These are phyloP conservation scores for Lithophane semibrunnea DNA, from an alignment of 2,888 invertebrate genomes.

Conservation along the genomic window DNA sequence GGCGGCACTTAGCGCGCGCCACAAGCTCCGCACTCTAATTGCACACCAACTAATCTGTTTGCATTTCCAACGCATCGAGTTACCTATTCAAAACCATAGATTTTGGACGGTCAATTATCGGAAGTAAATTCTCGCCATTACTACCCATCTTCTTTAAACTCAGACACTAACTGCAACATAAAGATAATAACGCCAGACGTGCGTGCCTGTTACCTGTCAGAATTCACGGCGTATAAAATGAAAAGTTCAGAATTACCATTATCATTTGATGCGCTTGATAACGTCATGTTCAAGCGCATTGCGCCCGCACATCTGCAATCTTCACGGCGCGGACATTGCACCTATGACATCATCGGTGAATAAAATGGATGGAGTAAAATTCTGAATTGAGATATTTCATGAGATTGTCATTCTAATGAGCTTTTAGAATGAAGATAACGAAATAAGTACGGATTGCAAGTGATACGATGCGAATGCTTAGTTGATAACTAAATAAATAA, in stretches of 20 bases:
- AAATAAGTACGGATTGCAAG: not conserved
- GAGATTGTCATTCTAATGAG: slow-evolving; percentile 7
- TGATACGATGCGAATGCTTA: not conserved
- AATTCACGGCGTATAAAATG: slow-evolving; percentile 52
- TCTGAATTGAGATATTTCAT: slow-evolving; percentile 41
- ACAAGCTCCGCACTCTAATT: slow-evolving; percentile 87
- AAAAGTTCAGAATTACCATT: slow-evolving; percentile 63
- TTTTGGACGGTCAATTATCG: slow-evolving; percentile 58
- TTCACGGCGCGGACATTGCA: slow-evolving; percentile 70
- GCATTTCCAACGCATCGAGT: slow-evolving; percentile 83
- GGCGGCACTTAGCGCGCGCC: slow-evolving; percentile 87
- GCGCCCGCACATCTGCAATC: slow-evolving; percentile 69
- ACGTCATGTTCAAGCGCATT: slow-evolving; percentile 55
- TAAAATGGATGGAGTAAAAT: slow-evolving; percentile 60
- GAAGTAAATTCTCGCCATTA: slow-evolving; percentile 20
- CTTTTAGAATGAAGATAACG: slow-evolving; percentile 2
- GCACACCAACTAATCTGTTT: slow-evolving; percentile 88
- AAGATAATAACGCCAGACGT: slow-evolving; percentile 40
- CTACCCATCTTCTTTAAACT: slow-evolving; percentile 2
- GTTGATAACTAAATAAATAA: too few relatives aligned
- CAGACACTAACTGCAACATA: slow-evolving; percentile 10
- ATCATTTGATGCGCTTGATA: slow-evolving; percentile 62
- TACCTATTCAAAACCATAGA: slow-evolving; percentile 66
- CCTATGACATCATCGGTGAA: slow-evolving; percentile 69
- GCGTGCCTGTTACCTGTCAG: slow-evolving; percentile 50